Evolutionary conservation across 1,140 invertebrate species (phyloP), one percentile per base, ranked within the genome.

Genomic region (Oedothorax gibbosus): DNA sequence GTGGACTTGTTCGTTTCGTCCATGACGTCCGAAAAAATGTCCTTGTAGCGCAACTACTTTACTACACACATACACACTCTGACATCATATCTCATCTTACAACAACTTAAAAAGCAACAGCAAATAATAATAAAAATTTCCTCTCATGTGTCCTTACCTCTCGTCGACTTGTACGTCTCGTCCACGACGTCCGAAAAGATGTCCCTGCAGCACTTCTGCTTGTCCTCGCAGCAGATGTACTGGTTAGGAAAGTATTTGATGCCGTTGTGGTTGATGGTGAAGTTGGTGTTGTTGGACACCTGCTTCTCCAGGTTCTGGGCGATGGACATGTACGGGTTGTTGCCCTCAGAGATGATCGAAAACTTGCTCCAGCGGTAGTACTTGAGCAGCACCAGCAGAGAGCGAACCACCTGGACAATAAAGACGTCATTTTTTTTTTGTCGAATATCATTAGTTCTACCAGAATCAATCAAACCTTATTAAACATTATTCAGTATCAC

Each of bases 361-460:
- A 99, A 98, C 89, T 96, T 97, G 77, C 94, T 93, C 97, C 97
- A 99, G 87, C 95, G 94, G 90, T 96, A 97, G 90, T 98, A 95
- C 65, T 93, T 92, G 79, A 99, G 90, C 69, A 99, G 90, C 0
- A 97, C 94, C 88, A 99, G 94, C 73, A 99, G 94, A 20, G 97
- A 98, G 91, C 98, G 98, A 53, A 96, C 97, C 53, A 98, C 96
- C 93, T 96, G 89, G 60, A 91, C 5, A 35, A 79, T n/a, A 62
- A 56, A 57, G 35, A 8, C 7, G 15, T 51, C 18, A 50, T 71
- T 71, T n/a, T n/a, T n/a, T n/a, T n/a, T n/a, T n/a, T n/a, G n/a
- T n/a, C n/a, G n/a, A n/a, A n/a, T n/a, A n/a, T n/a, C n/a, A n/a
- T n/a, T n/a, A n/a, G n/a, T n/a, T n/a, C n/a, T n/a, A n/a, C n/a